phyloP scores from a whole-genome alignment of 2,888 invertebrate genomes.

The Agrotis ipsilon region DNA sequence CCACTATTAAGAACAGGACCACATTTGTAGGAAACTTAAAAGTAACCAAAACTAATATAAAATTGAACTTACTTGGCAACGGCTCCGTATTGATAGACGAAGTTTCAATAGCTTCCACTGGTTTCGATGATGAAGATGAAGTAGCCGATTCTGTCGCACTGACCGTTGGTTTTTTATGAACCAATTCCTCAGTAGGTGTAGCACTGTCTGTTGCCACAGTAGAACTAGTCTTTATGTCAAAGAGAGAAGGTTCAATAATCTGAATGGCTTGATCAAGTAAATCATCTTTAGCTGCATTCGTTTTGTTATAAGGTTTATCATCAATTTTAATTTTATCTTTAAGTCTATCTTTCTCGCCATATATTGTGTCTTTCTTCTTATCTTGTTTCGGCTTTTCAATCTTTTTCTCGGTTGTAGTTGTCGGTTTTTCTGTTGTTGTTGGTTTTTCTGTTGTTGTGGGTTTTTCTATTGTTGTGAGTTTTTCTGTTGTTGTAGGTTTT shows the following conservation, averaged over 20 bases:
- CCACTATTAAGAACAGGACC: too few relatives aligned
- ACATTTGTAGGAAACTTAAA: too few relatives aligned
- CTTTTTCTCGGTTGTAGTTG: conserved; percentile 59
- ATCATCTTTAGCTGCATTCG: conserved; percentile 69
- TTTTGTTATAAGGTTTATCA: conserved; percentile 74
- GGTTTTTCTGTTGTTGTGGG: conserved; percentile 68
- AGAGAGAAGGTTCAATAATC: conserved; percentile 79
- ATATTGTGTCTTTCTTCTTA: conserved; percentile 81
- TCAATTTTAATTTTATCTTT: conserved; percentile 80
- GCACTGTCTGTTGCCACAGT: conserved; percentile 71
- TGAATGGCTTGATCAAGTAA: conserved; percentile 78
- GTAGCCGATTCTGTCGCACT: conserved; percentile 62
- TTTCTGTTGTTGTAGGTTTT: conserved; percentile 64
- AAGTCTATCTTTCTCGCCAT: conserved; percentile 75
- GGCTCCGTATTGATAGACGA: conserved; percentile 83
- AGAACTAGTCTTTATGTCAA: conserved; percentile 68
- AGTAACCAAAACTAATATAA: background rate
- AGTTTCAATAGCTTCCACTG: conserved; percentile 69
- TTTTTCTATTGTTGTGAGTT: conserved; percentile 62
- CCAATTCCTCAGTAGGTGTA: conserved; percentile 83
- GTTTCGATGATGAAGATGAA: background rate
- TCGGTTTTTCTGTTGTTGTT: conserved; percentile 68
- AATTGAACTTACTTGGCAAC: conserved; percentile 79
- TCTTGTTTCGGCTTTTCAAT: conserved; percentile 78
- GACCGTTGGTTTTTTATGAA: conserved; percentile 70